A percentile compares a stretch with the other conserved stretches of the same genome.
phyloP scores from a whole-genome alignment of 2,888 invertebrate species.

The Ochlodes sylvanus region DNA sequence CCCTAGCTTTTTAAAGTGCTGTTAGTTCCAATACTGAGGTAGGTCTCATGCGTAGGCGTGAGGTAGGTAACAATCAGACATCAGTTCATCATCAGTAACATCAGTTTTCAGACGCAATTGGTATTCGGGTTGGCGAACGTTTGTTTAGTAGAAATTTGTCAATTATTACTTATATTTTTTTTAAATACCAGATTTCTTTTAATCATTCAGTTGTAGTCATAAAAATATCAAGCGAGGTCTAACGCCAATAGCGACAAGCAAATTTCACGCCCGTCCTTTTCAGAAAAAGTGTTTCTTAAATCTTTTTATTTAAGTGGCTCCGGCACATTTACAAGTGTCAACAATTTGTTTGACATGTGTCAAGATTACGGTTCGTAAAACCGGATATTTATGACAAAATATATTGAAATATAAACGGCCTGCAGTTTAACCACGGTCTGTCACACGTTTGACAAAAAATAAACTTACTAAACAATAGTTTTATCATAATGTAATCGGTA shows the following conservation, averaged over 20 bases:
- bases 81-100: too few species aligned
- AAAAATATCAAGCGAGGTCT: slow-evolving; percentile 12
- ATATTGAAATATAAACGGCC: slow-evolving; percentile 70
- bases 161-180: too few species aligned
- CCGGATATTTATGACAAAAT: slow-evolving; percentile 68
- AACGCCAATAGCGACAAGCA: slow-evolving; percentile 15
- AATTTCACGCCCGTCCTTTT: slow-evolving; percentile 24
- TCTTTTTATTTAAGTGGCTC: slow-evolving; percentile 63
- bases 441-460: not conserved
- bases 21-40: too few species aligned
- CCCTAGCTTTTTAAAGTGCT: too few species aligned
- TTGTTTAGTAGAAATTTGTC: too few species aligned
- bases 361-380: slow-evolving; percentile 68
- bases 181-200: not conserved
- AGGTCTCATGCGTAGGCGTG: too few species aligned
- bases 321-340: slow-evolving; percentile 67
- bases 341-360: slow-evolving; percentile 80
- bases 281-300: slow-evolving; percentile 38
- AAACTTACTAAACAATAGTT: not conserved
- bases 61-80: too few species aligned
- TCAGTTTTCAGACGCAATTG: too few species aligned
- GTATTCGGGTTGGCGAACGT: too few species aligned
- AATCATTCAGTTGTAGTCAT: not conserved
- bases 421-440: slow-evolving; percentile 46
- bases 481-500: too few species aligned